Base-by-base conservation (phyloP, 2,797 vertebrate species). In the Loris lydekkerianus region DNA sequence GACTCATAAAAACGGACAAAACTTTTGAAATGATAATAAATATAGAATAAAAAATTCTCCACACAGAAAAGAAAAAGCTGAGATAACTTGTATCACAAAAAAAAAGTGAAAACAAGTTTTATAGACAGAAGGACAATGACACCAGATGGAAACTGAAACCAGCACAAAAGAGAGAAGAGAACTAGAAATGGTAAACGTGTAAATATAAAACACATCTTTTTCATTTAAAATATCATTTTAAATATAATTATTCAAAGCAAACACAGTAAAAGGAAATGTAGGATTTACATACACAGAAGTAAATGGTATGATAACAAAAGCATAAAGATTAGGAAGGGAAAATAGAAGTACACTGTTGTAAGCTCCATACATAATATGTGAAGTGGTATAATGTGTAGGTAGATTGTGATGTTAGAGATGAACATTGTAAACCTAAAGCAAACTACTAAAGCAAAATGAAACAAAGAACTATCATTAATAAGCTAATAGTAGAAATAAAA, bases 341-440 rank as follows among this genome's bases (percentile, higher is more conserved):
- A 81, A 70, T 13, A 76, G 77, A 53, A 76, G 31, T 4, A 4
- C 0, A 60, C 20, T 46, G 17, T 7, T 49, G 7, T 61, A 76
- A 69, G 61, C 27, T n/a, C 70, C 75, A 86, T 49, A 46, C 2
- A 21, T 70, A 49, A 75, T 80, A 49, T 46, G n/a, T 53, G 43
- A 80, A 49, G 25, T 85, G n/a, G 56, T n/a, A 46, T 65, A 77
- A 65, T 65, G 70, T 27, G 40, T 34, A 61, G 53, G 31, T 69
- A 49, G 37, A 37, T 63, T 40, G 11, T 61, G 5, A 70, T 37
- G 25, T 37, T 70, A 72, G 76, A 80, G 65, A 60, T 72, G 75
- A 72, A 86, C 70, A n/a, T 40, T 87, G 4, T 49, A 87, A 93
- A 49, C 40, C 63, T 18, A 80, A 86, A 93, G 63, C 18, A 93